A percentile compares a stretch with the other conserved stretches of the same genome.
These are phyloP conservation scores for Idaea dimidiata DNA, from an alignment of 2,888 invertebrate genomes.

Conservation along the genomic window DNA sequence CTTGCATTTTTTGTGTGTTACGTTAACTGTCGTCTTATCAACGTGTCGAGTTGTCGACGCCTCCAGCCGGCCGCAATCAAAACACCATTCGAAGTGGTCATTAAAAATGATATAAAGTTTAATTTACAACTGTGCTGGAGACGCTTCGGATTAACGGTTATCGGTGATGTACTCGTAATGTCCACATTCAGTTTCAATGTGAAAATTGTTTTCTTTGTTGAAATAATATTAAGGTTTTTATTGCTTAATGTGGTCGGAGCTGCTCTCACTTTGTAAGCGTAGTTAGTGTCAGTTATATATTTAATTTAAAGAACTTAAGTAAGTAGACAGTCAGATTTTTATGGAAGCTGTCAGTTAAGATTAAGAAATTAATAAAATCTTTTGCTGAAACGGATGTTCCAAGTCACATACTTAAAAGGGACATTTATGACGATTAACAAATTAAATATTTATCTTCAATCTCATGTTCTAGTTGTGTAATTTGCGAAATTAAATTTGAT, in stretches of 20 bases:
- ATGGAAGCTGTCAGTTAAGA: slow-evolving; percentile 24
- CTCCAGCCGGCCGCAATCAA: slow-evolving; percentile 78
- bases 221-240: slow-evolving; percentile 56
- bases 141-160: slow-evolving; percentile 71
- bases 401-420: background rate
- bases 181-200: slow-evolving; percentile 56
- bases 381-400: slow-evolving; percentile 13
- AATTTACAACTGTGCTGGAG: slow-evolving; percentile 68
- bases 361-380: slow-evolving; percentile 32
- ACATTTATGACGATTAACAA: too few species aligned
- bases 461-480: background rate
- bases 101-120: slow-evolving; percentile 80
- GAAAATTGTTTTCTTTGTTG: slow-evolving; percentile 67
- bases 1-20: slow-evolving; percentile 68
- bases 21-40: slow-evolving; percentile 75
- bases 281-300: slow-evolving; percentile 28
- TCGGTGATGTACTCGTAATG: slow-evolving; percentile 58
- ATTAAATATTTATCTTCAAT: too few species aligned
- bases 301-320: slow-evolving; percentile 28
- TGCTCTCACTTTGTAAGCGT: slow-evolving; percentile 31
- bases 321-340: slow-evolving; percentile 25
- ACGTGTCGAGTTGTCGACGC: slow-evolving; percentile 80
- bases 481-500: background rate
- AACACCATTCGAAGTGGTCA: slow-evolving; percentile 75
- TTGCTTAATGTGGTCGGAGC: slow-evolving; percentile 41